phyloP scores from a whole-genome alignment of 2,888 invertebrate genomes.

The Meteorus cinctellus region DNA sequence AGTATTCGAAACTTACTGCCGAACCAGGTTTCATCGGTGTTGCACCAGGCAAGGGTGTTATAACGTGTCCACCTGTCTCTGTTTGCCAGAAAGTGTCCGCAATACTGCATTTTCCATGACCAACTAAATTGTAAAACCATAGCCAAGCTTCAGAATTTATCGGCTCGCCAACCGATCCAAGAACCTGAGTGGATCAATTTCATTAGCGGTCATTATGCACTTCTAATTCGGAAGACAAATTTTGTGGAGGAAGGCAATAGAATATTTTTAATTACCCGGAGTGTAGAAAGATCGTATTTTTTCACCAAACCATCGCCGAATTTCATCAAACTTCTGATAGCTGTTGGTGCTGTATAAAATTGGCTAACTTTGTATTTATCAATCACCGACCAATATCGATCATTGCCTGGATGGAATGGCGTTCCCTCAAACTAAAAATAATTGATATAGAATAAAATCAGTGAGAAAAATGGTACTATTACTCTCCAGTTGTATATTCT shows the following conservation, averaged over 20 bases:
- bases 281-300: conserved; percentile 72
- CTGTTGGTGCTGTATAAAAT: conserved; percentile 99
- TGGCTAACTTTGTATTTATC: conserved; percentile 96
- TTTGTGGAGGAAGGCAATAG: neutral
- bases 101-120: conserved; percentile 89
- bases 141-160: conserved; percentile 99
- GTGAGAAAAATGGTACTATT: conserved; percentile 15
- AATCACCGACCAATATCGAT: conserved; percentile 94
- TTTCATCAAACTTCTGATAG: conserved; percentile 96
- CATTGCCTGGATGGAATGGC: conserved; percentile 94
- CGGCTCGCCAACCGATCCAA: conserved; percentile 99
- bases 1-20: conserved; percentile 81
- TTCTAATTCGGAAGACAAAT: conserved; percentile 38
- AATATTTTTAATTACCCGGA: conserved; percentile 72
- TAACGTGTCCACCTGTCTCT: conserved; percentile 98
- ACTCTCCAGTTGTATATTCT: conserved; percentile 5
- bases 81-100: conserved; percentile 99
- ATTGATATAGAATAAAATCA: conserved; percentile 2
- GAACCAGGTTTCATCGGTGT: conserved; percentile 98
- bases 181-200: conserved; percentile 77
- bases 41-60: conserved; percentile 96
- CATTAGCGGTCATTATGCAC: neutral
- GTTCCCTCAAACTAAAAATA: conserved; percentile 92
- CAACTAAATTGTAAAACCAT: conserved; percentile 93
- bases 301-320: conserved; percentile 90